Percentiles rank a stretch among this genome's conserved stretches.
phyloP scores from a whole-genome alignment of 2,888 invertebrate species.

The Aleiodes alternator region DNA sequence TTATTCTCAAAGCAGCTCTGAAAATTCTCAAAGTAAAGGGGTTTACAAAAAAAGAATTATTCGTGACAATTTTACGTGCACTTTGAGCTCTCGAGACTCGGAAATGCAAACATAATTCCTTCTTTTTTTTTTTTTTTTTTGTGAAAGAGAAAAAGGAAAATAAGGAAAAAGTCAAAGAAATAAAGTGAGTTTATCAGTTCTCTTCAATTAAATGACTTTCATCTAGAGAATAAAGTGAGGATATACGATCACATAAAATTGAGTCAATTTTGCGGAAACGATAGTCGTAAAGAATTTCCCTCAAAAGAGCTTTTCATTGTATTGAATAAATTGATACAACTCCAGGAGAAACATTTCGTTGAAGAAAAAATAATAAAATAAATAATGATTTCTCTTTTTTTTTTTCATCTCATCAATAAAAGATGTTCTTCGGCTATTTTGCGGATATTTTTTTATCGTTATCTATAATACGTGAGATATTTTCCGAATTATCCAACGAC shows the following conservation, averaged over 20 bases:
- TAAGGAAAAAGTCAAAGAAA: too few species aligned
- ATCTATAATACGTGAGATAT: too few species aligned
- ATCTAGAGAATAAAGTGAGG: background rate
- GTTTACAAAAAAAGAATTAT: background rate
- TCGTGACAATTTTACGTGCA: too few species aligned
- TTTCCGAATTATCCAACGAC: background rate
- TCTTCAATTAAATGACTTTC: conserved; percentile 14
- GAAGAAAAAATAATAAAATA: background rate
- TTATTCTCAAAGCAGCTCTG: background rate
- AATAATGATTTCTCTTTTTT: background rate
- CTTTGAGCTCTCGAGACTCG: too few species aligned
- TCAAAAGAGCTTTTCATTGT: background rate
- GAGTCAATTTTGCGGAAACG: background rate
- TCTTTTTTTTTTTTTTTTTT: too few species aligned
- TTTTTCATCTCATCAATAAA: too few species aligned
- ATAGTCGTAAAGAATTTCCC: conserved; percentile 4
- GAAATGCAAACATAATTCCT: too few species aligned
- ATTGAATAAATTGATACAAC: conserved; percentile 7
- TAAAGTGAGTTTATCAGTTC: conserved; percentile 2
- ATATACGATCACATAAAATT: conserved; percentile 16
- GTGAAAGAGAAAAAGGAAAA: too few species aligned
- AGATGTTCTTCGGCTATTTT: too few species aligned
- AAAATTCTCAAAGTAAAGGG: background rate
- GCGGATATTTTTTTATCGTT: too few species aligned
- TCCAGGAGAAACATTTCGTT: background rate